phyloP scores from a whole-genome alignment of 2,113 vertebrate species.

The Pluvianellus socialis region DNA sequence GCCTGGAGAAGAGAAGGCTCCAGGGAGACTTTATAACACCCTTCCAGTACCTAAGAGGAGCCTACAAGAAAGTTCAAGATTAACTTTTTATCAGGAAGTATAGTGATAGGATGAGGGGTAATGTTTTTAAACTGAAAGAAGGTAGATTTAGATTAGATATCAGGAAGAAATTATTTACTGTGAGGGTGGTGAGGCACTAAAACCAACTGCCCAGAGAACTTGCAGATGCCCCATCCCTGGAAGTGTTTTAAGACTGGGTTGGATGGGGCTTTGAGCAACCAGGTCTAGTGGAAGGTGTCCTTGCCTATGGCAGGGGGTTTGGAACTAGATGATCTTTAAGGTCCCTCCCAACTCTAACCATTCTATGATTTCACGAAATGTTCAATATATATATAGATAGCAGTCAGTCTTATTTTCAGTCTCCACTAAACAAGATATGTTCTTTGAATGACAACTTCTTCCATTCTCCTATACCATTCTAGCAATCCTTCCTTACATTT shows the following conservation, averaged over 20 bases:
- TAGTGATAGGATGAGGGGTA: background rate
- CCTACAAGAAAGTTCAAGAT: background rate
- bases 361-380: background rate
- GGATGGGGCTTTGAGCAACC: background rate
- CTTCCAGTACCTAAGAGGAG: background rate
- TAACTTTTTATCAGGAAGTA: background rate
- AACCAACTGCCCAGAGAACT: background rate
- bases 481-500: background rate
- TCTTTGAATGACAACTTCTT: background rate
- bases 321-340: background rate
- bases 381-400: background rate
- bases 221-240: background rate
- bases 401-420: background rate
- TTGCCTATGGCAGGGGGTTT: background rate
- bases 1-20: background rate
- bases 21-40: background rate
- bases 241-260: background rate
- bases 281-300: background rate
- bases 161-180: background rate
- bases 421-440: background rate
- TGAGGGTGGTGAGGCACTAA: background rate
- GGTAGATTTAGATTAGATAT: background rate
- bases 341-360: background rate
- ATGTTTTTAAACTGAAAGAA: background rate
- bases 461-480: background rate